Evolutionary conservation across 2,888 invertebrate species (phyloP).

Genomic region (Platycheirus albimanus): DNA sequence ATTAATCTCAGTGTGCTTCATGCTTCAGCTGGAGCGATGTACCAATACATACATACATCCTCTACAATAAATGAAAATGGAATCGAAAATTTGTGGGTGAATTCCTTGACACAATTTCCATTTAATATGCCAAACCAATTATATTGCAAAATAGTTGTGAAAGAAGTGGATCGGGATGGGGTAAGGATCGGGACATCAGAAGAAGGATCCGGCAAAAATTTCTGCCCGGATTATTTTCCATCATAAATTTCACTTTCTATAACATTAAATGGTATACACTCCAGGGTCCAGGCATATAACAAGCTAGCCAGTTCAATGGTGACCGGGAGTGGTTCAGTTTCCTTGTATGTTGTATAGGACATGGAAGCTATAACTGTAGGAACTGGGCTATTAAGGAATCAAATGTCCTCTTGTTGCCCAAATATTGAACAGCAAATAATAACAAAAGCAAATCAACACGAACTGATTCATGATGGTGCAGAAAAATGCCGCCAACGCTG

Average conservation of each 20-base stretch:
- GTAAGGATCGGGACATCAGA: not conserved
- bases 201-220: not conserved
- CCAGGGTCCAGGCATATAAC: not conserved
- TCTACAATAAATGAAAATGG: constrained; percentile 16
- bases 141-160: not conserved
- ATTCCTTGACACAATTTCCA: constrained; percentile 55
- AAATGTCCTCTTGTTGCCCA: constrained; percentile 61
- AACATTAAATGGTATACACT: constrained; percentile 11
- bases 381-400: constrained; percentile 48
- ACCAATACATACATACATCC: too few species aligned
- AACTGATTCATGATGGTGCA: constrained; percentile 39
- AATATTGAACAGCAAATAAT: constrained; percentile 52
- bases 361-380: too few species aligned
- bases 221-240: constrained; percentile 48
- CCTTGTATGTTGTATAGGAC: too few species aligned
- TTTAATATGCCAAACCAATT: constrained; percentile 5
- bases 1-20: constrained; percentile 53
- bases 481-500: too few species aligned
- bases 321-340: too few species aligned
- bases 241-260: constrained; percentile 39
- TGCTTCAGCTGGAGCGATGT: constrained; percentile 8
- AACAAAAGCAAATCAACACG: constrained; percentile 51
- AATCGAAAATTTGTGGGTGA: constrained; percentile 50
- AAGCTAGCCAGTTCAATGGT: constrained; percentile 1
- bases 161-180: not conserved